Conservation (phyloP, 2,888 invertebrate genomes). For the Trachelus stipa region DNA sequence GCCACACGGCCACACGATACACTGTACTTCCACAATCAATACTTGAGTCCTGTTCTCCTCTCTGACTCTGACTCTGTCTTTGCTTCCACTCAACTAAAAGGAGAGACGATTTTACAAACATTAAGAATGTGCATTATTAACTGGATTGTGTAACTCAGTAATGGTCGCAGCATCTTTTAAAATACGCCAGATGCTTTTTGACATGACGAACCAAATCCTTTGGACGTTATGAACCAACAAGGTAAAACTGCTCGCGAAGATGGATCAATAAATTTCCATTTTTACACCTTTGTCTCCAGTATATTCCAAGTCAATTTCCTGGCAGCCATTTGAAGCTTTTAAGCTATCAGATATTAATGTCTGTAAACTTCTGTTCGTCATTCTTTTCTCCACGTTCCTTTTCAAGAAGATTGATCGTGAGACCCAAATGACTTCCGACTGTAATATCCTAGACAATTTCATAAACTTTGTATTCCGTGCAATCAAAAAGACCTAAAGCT, state of each 20-base stretch:
- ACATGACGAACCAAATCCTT: not conserved
- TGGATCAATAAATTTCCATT: not conserved
- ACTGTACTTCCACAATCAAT: conserved; percentile 60
- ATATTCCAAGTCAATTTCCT: not conserved
- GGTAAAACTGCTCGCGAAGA: not conserved
- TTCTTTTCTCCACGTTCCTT: not conserved
- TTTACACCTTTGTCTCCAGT: not conserved
- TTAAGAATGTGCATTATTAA: not conserved
- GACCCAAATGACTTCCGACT: not conserved
- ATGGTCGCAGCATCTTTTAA: not conserved
- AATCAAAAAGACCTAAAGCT: not conserved
- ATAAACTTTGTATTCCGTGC: not conserved
- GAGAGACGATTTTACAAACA: not conserved
- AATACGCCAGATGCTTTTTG: not conserved
- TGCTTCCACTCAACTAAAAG: not conserved
- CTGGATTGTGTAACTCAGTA: not conserved
- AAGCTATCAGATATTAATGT: not conserved
- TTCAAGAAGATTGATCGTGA: not conserved
- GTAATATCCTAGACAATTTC: not conserved
- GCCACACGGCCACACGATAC: conserved; percentile 54
- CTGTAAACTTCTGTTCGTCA: not conserved
- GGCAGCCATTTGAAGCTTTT: not conserved
- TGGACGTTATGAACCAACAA: too few species aligned
- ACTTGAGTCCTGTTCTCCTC: conserved; percentile 57
- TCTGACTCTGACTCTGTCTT: not conserved